Evolutionary conservation across 2,888 invertebrate genomes (phyloP).

Genomic region (Ormyrus thymus): DNA sequence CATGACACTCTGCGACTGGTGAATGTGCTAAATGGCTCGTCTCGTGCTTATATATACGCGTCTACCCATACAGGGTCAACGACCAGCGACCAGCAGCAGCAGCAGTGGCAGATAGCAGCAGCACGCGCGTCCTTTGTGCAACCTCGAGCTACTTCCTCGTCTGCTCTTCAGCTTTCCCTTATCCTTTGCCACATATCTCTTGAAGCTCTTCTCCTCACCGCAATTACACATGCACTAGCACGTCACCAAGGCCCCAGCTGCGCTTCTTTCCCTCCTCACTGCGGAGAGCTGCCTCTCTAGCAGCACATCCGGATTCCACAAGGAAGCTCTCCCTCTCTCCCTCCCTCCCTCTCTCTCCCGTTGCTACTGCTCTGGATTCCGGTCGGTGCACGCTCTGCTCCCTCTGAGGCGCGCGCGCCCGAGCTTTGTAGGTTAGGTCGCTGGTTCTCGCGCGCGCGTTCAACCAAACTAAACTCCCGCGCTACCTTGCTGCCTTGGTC

Average conservation of each 20-base stretch:
- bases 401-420: neutral
- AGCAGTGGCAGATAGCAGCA: neutral
- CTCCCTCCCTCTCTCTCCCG: conserved; percentile 7
- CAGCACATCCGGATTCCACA: neutral
- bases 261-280: neutral
- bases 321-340: neutral
- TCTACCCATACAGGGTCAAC: conserved; percentile 19
- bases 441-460: conserved; percentile 1
- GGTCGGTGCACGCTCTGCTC: neutral
- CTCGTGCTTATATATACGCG: neutral
- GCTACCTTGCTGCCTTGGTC: neutral
- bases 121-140: neutral
- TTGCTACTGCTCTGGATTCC: neutral
- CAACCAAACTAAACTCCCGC: neutral
- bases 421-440: conserved; percentile 30
- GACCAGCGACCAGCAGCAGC: conserved; percentile 9
- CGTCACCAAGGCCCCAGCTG: conserved; percentile 8
- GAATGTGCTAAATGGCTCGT: conserved; percentile 28
- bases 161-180: neutral
- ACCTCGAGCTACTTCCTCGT: neutral
- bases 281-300: no score
- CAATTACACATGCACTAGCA: neutral
- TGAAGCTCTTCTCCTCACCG: neutral
- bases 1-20: conserved; percentile 65
- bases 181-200: neutral